Evolutionary conservation across 2,113 vertebrate species (phyloP).

Genomic region (Spea bombifrons): DNA sequence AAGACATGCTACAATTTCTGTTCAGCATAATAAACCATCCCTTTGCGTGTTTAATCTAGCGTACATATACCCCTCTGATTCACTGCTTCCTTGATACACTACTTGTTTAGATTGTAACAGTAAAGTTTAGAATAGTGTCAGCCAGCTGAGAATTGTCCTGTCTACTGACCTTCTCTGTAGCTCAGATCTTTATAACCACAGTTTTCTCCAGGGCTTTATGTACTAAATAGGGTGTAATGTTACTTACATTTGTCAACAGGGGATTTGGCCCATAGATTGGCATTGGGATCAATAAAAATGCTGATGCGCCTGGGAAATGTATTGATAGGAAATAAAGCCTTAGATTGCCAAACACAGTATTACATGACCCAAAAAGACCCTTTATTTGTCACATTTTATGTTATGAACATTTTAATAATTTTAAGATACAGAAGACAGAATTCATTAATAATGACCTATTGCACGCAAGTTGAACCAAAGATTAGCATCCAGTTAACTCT

Average conservation of each 20-base stretch:
- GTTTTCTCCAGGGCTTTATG: background rate
- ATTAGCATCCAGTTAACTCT: too few relatives aligned
- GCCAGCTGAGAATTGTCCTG: conserved; percentile 30
- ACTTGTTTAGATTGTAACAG: conserved; percentile 19
- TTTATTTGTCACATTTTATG: too few relatives aligned
- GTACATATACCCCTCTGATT: conserved; percentile 10
- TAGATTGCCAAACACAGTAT: too few relatives aligned
- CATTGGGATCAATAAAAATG: too few relatives aligned
- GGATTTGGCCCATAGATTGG: too few relatives aligned
- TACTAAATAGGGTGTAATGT: background rate
- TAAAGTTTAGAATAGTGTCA: conserved; percentile 34
- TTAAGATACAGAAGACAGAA: too few relatives aligned
- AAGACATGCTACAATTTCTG: background rate
- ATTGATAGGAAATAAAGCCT: too few relatives aligned
- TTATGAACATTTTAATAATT: too few relatives aligned
- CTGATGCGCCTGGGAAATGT: too few relatives aligned
- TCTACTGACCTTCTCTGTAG: background rate
- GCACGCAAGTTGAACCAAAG: too few relatives aligned
- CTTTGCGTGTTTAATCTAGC: background rate
- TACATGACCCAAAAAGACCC: too few relatives aligned
- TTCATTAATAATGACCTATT: too few relatives aligned
- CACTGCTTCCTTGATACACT: conserved; percentile 29
- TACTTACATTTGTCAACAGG: background rate
- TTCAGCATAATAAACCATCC: background rate
- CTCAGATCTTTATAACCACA: background rate